A percentile compares a stretch with the other conserved stretches of the same genome.
phyloP scores from a whole-genome alignment of 2,888 invertebrate genomes.

The Tubulanus polymorphus region DNA sequence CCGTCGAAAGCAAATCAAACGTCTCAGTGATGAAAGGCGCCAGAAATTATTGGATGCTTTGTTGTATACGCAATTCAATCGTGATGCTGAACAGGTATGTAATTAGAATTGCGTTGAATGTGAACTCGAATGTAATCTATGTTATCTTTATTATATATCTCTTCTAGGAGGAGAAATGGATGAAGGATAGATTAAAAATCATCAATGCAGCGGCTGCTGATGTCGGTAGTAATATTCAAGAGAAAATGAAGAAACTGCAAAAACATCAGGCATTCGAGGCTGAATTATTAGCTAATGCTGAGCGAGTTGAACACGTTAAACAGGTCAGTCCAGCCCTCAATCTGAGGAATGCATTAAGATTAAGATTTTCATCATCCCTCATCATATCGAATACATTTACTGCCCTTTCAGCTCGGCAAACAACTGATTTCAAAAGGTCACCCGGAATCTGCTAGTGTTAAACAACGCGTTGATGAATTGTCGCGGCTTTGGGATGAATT shows the following conservation, averaged over 20 bases:
- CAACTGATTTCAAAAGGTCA: constrained; percentile 68
- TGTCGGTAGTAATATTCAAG: constrained; percentile 76
- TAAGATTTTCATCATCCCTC: too few relatives aligned
- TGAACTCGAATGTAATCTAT: too few relatives aligned
- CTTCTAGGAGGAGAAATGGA: constrained; percentile 74
- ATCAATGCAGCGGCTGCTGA: constrained; percentile 74
- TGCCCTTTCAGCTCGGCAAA: constrained; percentile 58
- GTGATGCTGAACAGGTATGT: constrained; percentile 76
- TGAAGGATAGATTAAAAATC: constrained; percentile 83
- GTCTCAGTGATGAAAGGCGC: constrained; percentile 65
- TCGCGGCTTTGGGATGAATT: constrained; percentile 76
- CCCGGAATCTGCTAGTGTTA: constrained; percentile 67
- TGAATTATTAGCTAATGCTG: constrained; percentile 60
- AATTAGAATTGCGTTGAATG: background rate
- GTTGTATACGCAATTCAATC: constrained; percentile 82
- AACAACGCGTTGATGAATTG: constrained; percentile 62
- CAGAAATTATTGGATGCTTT: constrained; percentile 71
- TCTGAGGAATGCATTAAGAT: too few relatives aligned
- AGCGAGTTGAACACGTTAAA: constrained; percentile 78
- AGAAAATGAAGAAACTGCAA: constrained; percentile 71
- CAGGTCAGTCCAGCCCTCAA: constrained; percentile 29
- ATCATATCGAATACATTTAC: too few relatives aligned
- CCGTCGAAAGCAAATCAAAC: constrained; percentile 56
- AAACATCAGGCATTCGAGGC: constrained; percentile 58
- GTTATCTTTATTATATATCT: background rate